Base-by-base conservation (phyloP, 2,113 vertebrate species). In the Gopherus evgoodei region DNA sequence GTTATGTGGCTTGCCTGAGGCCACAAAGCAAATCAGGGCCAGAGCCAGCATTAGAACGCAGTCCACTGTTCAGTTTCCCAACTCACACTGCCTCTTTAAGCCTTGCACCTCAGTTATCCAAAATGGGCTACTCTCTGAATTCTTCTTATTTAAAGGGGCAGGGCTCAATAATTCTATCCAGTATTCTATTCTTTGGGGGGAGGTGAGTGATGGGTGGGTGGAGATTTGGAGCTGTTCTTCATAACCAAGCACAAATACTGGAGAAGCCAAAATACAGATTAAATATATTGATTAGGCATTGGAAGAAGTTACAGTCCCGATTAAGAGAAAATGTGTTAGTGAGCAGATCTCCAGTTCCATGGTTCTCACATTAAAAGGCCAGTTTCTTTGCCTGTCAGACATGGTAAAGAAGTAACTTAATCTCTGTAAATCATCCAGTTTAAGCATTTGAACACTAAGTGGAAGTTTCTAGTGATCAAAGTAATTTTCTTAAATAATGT, bases 401-500 rank as follows among this genome's bases (percentile, higher is more conserved):
- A 42, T 57, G 83, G 93, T 97, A 95, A 97, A 87, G 96, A 91
- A 90, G 90, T 94, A 96, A 97, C 94, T 97, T 97, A 92, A 95
- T 97, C 95, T 97, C 84, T 4, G 96, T 96, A 97, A 97, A 94
- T 95, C 92, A 94, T 86, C 94, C 96, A 97, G 95, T 97, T 97
- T 97, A 97, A 97, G 97, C 85, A 97, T 97, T 97, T 97, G 96
- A 97, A 92, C 95, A 95, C 93, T 97, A 97, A 97, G 95, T 97
- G 96, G 96, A 97, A 97, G 97, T 97, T 97, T 97, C 97, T 96
- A 95, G 95, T 97, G 97, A 97, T 97, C 97, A 97, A 97, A 97
- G 97, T 97, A 90, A 96, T 97, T 97, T 97, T 93, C 92, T 95
- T 97, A 94, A 97, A 96, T 97, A 97, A 97, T 97, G 93, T 97